A percentile compares a stretch with the other conserved stretches of the same genome.
phyloP scores from a whole-genome alignment of 2,888 invertebrate species.

The Sarcophaga carnaria region DNA sequence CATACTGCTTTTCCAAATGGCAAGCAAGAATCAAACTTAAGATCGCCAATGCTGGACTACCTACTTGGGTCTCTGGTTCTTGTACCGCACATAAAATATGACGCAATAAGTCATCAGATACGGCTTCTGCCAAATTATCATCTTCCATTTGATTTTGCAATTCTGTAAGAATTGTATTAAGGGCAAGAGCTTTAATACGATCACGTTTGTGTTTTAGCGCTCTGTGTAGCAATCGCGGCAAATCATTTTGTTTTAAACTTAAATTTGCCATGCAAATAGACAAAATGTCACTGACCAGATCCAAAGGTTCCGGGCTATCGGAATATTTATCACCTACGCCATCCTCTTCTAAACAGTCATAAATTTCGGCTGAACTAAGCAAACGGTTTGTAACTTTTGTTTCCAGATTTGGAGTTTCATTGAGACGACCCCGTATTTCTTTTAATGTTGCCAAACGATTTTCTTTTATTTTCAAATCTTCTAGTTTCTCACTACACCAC shows the following conservation, averaged over 20 bases:
- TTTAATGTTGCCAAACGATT: slow-evolving; percentile 81
- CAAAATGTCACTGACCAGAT: slow-evolving; percentile 86
- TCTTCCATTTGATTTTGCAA: slow-evolving; percentile 57
- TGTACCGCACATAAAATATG: slow-evolving; percentile 77
- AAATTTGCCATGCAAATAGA: slow-evolving; percentile 86
- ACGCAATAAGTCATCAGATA: slow-evolving; percentile 73
- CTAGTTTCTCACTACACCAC: slow-evolving; percentile 82
- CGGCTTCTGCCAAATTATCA: slow-evolving; percentile 6
- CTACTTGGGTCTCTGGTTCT: slow-evolving; percentile 74
- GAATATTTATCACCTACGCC: slow-evolving; percentile 71
- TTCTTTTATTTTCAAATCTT: slow-evolving; percentile 82
- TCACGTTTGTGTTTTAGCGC: slow-evolving; percentile 85
- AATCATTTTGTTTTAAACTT: slow-evolving; percentile 84
- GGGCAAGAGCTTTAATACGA: slow-evolving; percentile 85
- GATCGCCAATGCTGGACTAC: slow-evolving; percentile 74
- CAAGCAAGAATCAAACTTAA: slow-evolving; percentile 73
- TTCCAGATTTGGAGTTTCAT: slow-evolving; percentile 80
- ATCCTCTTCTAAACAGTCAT: slow-evolving; percentile 85
- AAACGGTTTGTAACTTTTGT: slow-evolving; percentile 79
- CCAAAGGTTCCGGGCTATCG: slow-evolving; percentile 83
- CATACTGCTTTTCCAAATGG: slow-evolving; percentile 71
- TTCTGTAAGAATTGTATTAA: slow-evolving; percentile 84
- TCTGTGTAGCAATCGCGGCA: slow-evolving; percentile 84
- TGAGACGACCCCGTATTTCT: slow-evolving; percentile 82
- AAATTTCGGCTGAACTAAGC: slow-evolving; percentile 84